Conservation (phyloP, 2,888 invertebrate species). For the Xestia sexstrigata region DNA sequence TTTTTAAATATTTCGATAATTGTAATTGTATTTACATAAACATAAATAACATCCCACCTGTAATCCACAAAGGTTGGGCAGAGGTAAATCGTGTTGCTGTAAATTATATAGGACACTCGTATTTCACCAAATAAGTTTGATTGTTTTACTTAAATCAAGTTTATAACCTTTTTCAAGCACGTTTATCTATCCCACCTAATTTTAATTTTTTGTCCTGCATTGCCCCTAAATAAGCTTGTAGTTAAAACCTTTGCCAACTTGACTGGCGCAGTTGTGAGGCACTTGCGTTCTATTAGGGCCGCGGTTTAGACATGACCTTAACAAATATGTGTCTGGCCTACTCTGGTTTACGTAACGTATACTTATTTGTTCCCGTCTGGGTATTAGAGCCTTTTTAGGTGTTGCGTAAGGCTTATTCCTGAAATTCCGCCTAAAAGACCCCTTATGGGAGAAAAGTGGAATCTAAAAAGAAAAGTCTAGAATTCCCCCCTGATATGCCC, state of each 20-base stretch:
- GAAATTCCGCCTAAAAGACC: too few relatives aligned
- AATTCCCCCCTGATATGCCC: too few relatives aligned
- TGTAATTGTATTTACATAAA: too few relatives aligned
- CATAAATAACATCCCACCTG: too few relatives aligned
- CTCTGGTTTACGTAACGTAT: conserved; percentile 1
- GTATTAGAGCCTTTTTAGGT: neutral
- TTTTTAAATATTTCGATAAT: too few relatives aligned
- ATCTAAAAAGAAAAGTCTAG: too few relatives aligned
- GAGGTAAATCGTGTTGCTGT: neutral
- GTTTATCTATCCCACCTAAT: neutral
- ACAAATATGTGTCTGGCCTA: conserved; percentile 26
- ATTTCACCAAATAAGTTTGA: too few relatives aligned
- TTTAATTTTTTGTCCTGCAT: neutral
- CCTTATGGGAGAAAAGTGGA: too few relatives aligned
- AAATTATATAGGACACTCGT: neutral
- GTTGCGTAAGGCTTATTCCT: too few relatives aligned
- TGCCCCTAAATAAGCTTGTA: neutral
- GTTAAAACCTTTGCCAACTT: conserved; percentile 6
- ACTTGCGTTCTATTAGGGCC: conserved; percentile 6
- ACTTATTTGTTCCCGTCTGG: conserved; percentile 12
- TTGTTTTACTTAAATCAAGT: too few relatives aligned
- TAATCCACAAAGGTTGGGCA: too few relatives aligned
- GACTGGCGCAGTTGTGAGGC: conserved; percentile 3
- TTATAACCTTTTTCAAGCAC: neutral
- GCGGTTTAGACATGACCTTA: conserved; percentile 14